phyloP scores from a whole-genome alignment of 2,888 invertebrate species.

The Gisinianus flammeolus region DNA sequence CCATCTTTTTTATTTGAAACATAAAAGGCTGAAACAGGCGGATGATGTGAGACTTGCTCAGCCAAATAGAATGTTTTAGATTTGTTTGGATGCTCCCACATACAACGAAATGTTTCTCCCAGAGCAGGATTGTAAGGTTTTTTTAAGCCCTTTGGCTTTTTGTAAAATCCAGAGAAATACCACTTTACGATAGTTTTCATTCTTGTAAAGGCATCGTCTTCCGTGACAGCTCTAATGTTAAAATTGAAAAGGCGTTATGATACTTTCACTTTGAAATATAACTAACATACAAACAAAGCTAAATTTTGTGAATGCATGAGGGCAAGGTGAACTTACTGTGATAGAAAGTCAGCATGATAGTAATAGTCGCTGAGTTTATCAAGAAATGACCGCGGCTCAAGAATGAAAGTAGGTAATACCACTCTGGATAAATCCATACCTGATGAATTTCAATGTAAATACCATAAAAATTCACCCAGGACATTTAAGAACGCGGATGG shows the following conservation, averaged over 20 bases:
- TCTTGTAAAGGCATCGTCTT: constrained; percentile 86
- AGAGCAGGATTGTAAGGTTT: constrained; percentile 96
- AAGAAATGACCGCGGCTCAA: constrained; percentile 90
- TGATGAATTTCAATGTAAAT: too few relatives aligned
- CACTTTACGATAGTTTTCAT: constrained; percentile 88
- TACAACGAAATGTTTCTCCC: constrained; percentile 90
- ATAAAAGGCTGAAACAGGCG: constrained; percentile 90
- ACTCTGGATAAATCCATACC: constrained; percentile 96
- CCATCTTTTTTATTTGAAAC: constrained; percentile 93
- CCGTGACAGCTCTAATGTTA: constrained; percentile 79
- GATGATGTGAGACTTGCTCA: constrained; percentile 96
- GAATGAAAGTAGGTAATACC: constrained; percentile 89
- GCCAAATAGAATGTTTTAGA: constrained; percentile 89
- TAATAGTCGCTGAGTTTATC: constrained; percentile 93
- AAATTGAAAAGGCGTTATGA: constrained; percentile 50
- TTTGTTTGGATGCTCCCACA: constrained; percentile 82
- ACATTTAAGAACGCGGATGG: too few relatives aligned
- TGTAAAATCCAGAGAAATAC: constrained; percentile 92
- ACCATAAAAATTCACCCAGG: too few relatives aligned
- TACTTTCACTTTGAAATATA: neutral
- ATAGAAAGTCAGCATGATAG: constrained; percentile 88
- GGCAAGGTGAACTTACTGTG: constrained; percentile 72
- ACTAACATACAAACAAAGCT: neutral
- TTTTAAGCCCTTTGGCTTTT: constrained; percentile 92
- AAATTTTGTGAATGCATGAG: neutral